Base-by-base conservation (phyloP, 37 sponge, comb jelly and placozoan species). In the Chondrilla cf. caribensis region DNA sequence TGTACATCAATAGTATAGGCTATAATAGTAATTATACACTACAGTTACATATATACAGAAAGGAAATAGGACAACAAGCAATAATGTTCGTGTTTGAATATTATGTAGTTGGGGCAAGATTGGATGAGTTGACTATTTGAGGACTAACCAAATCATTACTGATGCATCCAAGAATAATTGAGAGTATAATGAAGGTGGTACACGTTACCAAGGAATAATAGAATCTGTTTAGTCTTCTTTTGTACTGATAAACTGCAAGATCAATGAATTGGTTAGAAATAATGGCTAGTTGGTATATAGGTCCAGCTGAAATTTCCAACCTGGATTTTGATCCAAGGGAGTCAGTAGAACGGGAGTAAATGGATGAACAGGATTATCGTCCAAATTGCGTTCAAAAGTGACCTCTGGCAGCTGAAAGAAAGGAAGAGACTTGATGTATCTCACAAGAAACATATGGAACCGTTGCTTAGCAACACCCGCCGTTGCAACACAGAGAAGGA, bases 351-450 rank as follows among this genome's bases (percentile, higher is more conserved):
- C 25, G 3, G 76, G 76, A 5, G 38, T 39, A 44, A 87, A 87
- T n/a, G 87, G 87, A 47, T 87, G 38, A 29, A 35, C 25, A n/a
- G 87, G 87, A 37, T 87, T 87, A 3, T 62, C 77, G 0, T 83
- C 58, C 70, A 87, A 22, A 7, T 35, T 54, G 38, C 38, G 32
- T 55, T 87, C 79, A 25, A 87, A 41, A n/a, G 43, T 22, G 0
- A 43, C 71, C 70, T 87, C 87, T 28, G 83, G 79, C 15, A 38
- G 62, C 4, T 68, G 77, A 39, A 82, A 79, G 26, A 82, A 2
- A 4, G 57, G 47, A 55, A 65, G 83, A 33, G 35, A 54, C 25
- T 55, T 70, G 36, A 80, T 29, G 2, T 62, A 19, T 36, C 58
- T 57, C 70, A 60, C 38, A 4, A 35, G 24, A 60, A 65, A 22